Conservation (phyloP, 37 sponge, comb jelly and placozoan species). For the Oscarella lobularis region DNA sequence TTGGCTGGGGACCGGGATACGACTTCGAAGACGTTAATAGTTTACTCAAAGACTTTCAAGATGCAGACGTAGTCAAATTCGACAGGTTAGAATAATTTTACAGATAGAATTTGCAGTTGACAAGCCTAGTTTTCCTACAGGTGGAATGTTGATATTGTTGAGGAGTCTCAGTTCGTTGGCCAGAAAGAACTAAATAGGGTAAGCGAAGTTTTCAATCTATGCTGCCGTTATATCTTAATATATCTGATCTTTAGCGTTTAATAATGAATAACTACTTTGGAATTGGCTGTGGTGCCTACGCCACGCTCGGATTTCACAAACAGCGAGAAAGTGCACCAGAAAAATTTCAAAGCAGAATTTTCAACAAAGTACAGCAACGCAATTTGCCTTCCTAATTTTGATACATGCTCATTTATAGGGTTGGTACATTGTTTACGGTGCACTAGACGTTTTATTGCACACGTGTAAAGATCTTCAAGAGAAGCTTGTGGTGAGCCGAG, state of each 20-base stretch:
- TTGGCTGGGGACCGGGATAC: constrained; percentile 86
- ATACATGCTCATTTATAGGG: too few relatives aligned
- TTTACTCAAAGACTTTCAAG: constrained; percentile 54
- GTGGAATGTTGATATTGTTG: constrained; percentile 51
- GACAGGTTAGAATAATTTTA: too few relatives aligned
- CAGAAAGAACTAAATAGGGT: constrained; percentile 27
- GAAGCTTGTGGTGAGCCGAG: constrained; percentile 63
- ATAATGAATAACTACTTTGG: constrained; percentile 84
- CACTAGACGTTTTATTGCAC: constrained; percentile 67
- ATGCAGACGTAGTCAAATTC: constrained; percentile 39
- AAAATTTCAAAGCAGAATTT: constrained; percentile 57
- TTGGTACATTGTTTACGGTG: constrained; percentile 80
- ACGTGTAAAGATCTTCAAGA: constrained; percentile 53
- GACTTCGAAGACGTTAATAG: constrained; percentile 54
- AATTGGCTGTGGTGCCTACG: constrained; percentile 84
- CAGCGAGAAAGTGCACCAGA: constrained; percentile 63
- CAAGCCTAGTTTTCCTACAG: too few relatives aligned
- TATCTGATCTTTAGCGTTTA: constrained; percentile 42
- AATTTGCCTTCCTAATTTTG: too few relatives aligned
- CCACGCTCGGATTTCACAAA: constrained; percentile 75
- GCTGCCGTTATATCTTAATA: too few relatives aligned
- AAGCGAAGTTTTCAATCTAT: too few relatives aligned
- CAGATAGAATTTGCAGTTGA: too few relatives aligned
- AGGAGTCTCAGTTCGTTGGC: constrained; percentile 29
- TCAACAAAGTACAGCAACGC: constrained; percentile 74